Evolutionary conservation across 2,113 vertebrate genomes (phyloP).

Genomic region (Chunga burmeisteri): DNA sequence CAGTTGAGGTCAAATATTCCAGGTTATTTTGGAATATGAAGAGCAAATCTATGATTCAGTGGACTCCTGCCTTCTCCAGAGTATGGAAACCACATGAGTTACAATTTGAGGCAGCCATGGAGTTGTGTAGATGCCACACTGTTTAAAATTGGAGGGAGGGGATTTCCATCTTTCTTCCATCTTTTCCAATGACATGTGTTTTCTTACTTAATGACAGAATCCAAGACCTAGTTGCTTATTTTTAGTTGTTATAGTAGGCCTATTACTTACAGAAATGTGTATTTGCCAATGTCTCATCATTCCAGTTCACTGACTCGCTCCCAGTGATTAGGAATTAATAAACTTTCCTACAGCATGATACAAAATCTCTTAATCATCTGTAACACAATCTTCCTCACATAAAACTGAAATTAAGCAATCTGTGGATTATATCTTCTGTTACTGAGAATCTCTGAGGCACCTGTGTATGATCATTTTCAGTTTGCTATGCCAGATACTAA

Average conservation of each 20-base stretch:
- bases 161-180: not conserved
- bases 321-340: not conserved
- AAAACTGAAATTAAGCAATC: not conserved
- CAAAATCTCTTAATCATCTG: not conserved
- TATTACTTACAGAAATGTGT: not conserved
- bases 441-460: not conserved
- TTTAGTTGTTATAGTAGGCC: not conserved
- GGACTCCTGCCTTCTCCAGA: not conserved
- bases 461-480: not conserved
- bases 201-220: not conserved
- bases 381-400: not conserved
- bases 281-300: not conserved
- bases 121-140: not conserved
- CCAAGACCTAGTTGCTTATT: not conserved
- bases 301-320: not conserved
- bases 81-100: not conserved
- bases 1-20: not conserved
- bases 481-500: not conserved
- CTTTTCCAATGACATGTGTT: not conserved
- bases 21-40: not conserved
- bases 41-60: not conserved
- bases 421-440: not conserved
- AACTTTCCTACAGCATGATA: not conserved
- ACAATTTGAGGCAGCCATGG: not conserved
- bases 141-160: not conserved